Evolutionary conservation across 2,113 vertebrate genomes (phyloP).

Genomic region (Phalacrocorax pelagicus): DNA sequence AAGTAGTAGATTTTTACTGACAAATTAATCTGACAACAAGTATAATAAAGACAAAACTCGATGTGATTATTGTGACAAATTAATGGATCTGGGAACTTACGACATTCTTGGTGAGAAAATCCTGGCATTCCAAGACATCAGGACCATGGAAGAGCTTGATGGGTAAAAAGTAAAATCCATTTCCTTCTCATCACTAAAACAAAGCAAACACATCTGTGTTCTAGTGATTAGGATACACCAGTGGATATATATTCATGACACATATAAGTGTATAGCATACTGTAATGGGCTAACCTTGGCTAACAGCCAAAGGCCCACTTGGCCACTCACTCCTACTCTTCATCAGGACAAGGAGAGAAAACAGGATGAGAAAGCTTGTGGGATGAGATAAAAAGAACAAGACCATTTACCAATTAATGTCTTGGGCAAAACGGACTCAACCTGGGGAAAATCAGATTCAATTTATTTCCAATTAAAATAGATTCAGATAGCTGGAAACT

Average conservation of each 20-base stretch:
- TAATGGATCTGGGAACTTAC: neutral
- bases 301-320: neutral
- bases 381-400: neutral
- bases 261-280: fast-evolving
- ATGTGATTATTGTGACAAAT: neutral
- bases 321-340: fast-evolving
- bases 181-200: neutral
- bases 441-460: neutral
- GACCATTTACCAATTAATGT: neutral
- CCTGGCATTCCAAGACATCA: neutral
- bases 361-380: neutral
- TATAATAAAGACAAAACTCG: neutral
- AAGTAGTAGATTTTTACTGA: neutral
- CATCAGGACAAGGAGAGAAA: neutral
- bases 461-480: neutral
- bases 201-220: neutral
- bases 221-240: neutral
- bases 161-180: neutral
- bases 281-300: fast-evolving
- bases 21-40: neutral
- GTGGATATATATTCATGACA: neutral
- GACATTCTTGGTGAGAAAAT: neutral
- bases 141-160: neutral
- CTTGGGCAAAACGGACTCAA: neutral
- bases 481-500: neutral